Evolutionary conservation across 2,888 invertebrate species (phyloP).

Genomic region (Xylota segnis): DNA sequence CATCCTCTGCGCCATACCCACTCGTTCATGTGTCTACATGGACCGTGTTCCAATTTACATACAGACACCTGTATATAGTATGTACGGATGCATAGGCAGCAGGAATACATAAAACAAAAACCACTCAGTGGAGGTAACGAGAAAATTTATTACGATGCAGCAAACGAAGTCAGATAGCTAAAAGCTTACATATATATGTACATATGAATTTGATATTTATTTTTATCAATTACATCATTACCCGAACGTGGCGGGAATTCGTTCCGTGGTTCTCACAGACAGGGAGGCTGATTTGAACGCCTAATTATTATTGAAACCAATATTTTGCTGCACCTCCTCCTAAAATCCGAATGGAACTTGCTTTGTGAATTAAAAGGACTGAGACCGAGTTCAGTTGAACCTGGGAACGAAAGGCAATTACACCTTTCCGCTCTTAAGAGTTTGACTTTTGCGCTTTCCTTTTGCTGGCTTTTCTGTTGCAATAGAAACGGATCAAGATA

Average conservation of each 20-base stretch:
- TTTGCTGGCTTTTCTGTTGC: slow-evolving; percentile 31
- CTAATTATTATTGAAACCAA: slow-evolving; percentile 33
- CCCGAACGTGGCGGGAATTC: slow-evolving; percentile 8
- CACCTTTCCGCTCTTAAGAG: slow-evolving; percentile 27
- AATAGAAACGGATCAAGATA: slow-evolving; percentile 39
- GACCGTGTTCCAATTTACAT: background rate
- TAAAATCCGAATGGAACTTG: background rate
- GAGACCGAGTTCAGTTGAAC: slow-evolving; percentile 4
- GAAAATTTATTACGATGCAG: slow-evolving; percentile 42
- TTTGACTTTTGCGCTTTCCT: slow-evolving; percentile 35
- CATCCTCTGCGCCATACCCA: background rate
- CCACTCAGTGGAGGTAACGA: slow-evolving; percentile 13
- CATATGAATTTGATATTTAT: slow-evolving; percentile 38
- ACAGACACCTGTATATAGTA: background rate
- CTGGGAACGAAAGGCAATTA: slow-evolving; percentile 27
- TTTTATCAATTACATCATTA: slow-evolving; percentile 63
- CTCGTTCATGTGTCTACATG: background rate
- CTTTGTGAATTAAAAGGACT: slow-evolving; percentile 29
- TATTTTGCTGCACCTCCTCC: slow-evolving; percentile 31
- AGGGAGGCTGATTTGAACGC: slow-evolving; percentile 32
- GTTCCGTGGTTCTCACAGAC: background rate
- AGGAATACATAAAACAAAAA: background rate
- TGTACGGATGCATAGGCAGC: background rate
- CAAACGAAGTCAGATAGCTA: slow-evolving; percentile 39
- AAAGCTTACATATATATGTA: slow-evolving; percentile 7